Evolutionary conservation across 2,888 invertebrate genomes (phyloP).

Genomic region (Diarsia rubi): DNA sequence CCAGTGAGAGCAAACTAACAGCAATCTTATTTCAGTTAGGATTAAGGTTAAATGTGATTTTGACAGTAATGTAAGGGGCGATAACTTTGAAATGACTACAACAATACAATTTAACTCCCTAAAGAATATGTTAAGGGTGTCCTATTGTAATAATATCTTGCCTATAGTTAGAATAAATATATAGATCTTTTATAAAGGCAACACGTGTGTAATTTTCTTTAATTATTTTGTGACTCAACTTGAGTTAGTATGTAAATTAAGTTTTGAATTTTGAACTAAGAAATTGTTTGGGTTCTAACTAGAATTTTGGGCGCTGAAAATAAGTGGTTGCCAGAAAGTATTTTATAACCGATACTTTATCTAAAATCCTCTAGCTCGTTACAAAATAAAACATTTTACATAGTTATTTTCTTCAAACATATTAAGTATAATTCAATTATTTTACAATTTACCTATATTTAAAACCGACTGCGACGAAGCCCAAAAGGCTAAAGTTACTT

Average conservation of each 20-base stretch:
- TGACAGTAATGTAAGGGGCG: neutral
- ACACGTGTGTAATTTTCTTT: slow-evolving; percentile 32
- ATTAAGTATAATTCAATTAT: no score
- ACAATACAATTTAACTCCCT: neutral
- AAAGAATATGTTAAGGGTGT: neutral
- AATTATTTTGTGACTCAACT: slow-evolving; percentile 7
- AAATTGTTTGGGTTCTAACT: slow-evolving; percentile 6
- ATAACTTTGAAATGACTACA: neutral
- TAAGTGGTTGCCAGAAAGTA: neutral
- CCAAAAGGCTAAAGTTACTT: no score
- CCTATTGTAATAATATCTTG: slow-evolving; percentile 9
- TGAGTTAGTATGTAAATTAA: slow-evolving; percentile 32
- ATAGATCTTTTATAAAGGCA: slow-evolving; percentile 32
- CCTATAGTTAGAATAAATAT: neutral
- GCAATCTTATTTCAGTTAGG: neutral
- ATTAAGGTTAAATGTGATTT: neutral
- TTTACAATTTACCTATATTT: no score
- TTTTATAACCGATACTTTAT: neutral
- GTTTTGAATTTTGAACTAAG: slow-evolving; percentile 17
- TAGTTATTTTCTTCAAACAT: no score
- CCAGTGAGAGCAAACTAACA: neutral
- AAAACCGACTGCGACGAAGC: no score
- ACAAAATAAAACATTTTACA: neutral
- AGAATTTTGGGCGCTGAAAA: neutral
- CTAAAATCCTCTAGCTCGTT: neutral